Evolutionary conservation across 2,888 invertebrate genomes (phyloP), one percentile per base, ranked within the genome.

Genomic region (Chironomus riparius): DNA sequence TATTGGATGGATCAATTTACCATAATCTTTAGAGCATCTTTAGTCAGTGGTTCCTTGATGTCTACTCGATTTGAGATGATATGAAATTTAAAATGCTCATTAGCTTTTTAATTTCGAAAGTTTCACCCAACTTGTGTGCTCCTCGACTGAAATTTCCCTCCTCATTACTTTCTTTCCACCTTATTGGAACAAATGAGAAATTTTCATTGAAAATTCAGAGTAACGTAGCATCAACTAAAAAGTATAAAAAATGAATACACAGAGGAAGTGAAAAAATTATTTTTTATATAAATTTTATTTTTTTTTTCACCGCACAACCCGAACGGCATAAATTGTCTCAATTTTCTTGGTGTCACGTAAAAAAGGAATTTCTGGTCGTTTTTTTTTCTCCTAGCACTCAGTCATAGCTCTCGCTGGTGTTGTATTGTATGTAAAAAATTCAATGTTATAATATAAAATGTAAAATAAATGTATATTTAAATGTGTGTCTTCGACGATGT

Each of bases 291-390:
- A 15, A 56, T 15, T 15, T 56, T 56, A 15, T 18, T 15, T 56
- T 50, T 50, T n/a, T 65, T 22, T 24, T 10, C 24, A 65, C 21
- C 65, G 22, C 22, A 65, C 21, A 21, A 56, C 28, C 62, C 68
- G 65, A 71, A 62, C 38, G 15, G 47, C 68, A 61, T 74, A 74
- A 74, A 74, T 74, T 74, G 74, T 74, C 74, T 74, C 74, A 74
- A 74, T 74, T 74, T 74, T 74, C 68, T 28, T 21, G 24, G 74
- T 68, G 74, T 74, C 74, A 74, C 74, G 74, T 74, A 74, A 68
- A 74, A 74, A 68, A 68, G 47, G 65, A 65, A 65, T 65, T 65
- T 65, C 65, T 56, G 56, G 56, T 56, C 56, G 56, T 56, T 15
- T 56, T 56, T 15, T 56, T 56, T 18, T 56, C 56, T 56, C 6